Evolutionary conservation across 2,113 vertebrate genomes (phyloP), one percentile per base, ranked within the genome.

Genomic region (Channa argus): DNA sequence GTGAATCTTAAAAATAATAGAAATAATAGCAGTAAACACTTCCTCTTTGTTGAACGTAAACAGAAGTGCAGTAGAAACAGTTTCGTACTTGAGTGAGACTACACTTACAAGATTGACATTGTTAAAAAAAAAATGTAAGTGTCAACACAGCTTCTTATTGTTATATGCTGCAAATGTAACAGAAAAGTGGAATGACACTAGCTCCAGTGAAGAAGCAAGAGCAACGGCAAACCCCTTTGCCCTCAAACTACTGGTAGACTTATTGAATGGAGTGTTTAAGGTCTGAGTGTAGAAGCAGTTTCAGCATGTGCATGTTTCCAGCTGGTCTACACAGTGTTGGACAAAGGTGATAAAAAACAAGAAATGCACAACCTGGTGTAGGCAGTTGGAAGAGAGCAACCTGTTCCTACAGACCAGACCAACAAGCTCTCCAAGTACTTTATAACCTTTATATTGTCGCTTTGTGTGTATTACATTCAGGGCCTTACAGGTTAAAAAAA

Each of bases 341-440:
- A 77, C 24, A 79, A 1, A 65, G 50, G 13, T 58, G 53, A 64
- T 3, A 74, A 66, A 34, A 82, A 59, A 49, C n/a, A 24, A 24
- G 24, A 24, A 24, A 62, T 15, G 14, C 56, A 85, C 43, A 77
- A 5, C 75, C 2, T 39, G 24, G 6, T 72, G 67, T 58, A 78
- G 46, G 14, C 13, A 54, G 10, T 0, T 53, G 9, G 52, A 1
- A 7, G 5, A 63, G 56, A 41, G 4, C 2, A 41, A 24, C 24
- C 24, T n/a, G 50, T 45, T 61, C 39, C 38, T 44, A 79, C 11
- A 44, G 74, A 86, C 64, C 65, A 71, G 77, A 63, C 9, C 67
- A 79, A 63, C 63, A 49, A 37, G 45, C 37, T 14, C 11, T 66
- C 15, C 61, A 8, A n/a, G 36, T 9, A 0, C 3, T 9, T 59